A percentile compares a stretch with the other conserved stretches of the same genome.
Conservation (phyloP, 2,113 vertebrate genomes). For the Eupsittula cactorum region DNA sequence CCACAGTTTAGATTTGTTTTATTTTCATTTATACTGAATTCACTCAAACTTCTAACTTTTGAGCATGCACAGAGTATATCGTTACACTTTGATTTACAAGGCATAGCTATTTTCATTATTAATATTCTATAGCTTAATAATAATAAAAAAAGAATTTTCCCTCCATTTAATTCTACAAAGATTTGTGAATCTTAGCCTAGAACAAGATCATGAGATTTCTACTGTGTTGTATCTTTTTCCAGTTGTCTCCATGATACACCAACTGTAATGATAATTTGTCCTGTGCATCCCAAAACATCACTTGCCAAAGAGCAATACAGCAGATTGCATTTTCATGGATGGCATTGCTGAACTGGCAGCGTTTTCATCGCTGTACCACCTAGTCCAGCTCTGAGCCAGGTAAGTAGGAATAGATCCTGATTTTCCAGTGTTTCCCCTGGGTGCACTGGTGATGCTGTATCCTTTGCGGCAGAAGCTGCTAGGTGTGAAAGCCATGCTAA, state of each 20-base stretch:
- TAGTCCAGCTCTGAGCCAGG: neutral
- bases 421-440: neutral
- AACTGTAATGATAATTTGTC: neutral
- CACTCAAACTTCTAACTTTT: neutral
- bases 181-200: neutral
- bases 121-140: neutral
- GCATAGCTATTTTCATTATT: neutral
- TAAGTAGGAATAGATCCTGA: neutral
- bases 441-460: neutral
- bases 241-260: neutral
- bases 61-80: neutral
- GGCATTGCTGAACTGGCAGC: neutral
- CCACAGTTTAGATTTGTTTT: neutral
- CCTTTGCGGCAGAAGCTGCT: neutral
- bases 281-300: neutral
- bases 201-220: neutral
- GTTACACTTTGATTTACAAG: neutral
- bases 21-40: neutral
- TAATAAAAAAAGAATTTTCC: neutral
- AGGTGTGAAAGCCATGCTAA: neutral
- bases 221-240: neutral
- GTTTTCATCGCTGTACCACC: neutral
- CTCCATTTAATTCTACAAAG: neutral
- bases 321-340: neutral
- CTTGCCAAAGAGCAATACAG: constrained; percentile 5